Evolutionary conservation across 2,113 vertebrate genomes (phyloP).

Genomic region (Mustela nigripes): DNA sequence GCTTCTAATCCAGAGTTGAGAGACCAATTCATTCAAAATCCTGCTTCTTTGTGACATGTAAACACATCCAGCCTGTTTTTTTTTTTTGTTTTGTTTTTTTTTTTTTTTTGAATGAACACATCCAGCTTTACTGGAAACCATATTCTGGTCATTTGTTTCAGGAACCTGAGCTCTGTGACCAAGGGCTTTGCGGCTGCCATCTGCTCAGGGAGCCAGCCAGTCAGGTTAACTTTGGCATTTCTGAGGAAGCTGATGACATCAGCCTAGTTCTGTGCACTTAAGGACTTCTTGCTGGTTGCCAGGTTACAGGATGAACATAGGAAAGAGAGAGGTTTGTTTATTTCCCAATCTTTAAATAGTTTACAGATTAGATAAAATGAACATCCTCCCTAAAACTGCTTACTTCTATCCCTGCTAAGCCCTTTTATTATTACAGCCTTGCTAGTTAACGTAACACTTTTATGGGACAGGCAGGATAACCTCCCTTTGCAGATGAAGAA

Average conservation of each 20-base stretch:
- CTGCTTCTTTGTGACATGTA: background rate
- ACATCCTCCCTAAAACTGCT: background rate
- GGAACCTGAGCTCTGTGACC: background rate
- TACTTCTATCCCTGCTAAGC: background rate
- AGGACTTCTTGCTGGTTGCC: background rate
- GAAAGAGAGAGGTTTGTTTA: background rate
- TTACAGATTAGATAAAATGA: background rate
- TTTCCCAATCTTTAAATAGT: background rate
- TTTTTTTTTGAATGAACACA: background rate
- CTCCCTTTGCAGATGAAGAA: background rate
- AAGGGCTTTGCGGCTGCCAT: background rate
- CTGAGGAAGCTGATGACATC: background rate
- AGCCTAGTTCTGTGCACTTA: background rate
- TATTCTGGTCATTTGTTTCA: background rate
- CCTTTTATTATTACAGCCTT: background rate
- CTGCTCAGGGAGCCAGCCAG: background rate
- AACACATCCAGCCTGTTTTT: background rate
- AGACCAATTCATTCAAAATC: background rate
- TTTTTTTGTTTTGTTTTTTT: background rate
- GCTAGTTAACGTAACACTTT: background rate
- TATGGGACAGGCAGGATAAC: background rate
- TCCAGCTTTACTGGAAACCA: background rate
- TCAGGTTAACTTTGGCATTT: background rate
- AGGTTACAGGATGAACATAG: background rate
- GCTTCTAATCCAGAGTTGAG: background rate